Conservation (phyloP, 2,797 vertebrate genomes). For the Clarias fuscus region DNA sequence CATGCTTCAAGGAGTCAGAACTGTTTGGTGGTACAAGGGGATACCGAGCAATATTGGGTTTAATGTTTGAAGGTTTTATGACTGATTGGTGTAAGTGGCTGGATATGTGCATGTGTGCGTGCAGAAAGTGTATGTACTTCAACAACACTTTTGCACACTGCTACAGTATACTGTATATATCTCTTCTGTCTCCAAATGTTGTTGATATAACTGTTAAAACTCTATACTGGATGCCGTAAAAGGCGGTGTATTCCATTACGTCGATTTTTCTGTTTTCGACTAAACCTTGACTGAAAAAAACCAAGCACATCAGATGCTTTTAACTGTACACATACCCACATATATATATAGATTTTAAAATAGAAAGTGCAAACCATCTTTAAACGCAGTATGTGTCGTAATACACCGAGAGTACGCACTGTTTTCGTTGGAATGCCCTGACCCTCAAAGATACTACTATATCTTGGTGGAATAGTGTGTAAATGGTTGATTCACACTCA, state of each 20-base stretch:
- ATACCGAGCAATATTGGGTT: too few species aligned
- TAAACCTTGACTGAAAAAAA: background rate
- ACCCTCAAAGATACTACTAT: background rate
- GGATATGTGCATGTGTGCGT: background rate
- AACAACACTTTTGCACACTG: background rate
- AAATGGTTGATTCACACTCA: constrained; percentile 46
- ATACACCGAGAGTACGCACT: background rate
- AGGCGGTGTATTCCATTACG: background rate
- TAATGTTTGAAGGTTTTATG: too few species aligned
- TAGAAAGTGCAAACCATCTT: background rate
- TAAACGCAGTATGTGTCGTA: background rate
- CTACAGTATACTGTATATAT: background rate
- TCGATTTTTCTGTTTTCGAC: background rate
- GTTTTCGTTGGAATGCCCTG: background rate
- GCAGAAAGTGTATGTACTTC: background rate
- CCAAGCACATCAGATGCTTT: background rate
- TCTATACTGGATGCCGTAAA: background rate
- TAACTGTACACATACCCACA: background rate
- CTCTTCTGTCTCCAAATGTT: background rate
- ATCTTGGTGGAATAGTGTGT: constrained; percentile 33
- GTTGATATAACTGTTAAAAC: background rate
- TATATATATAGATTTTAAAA: background rate
- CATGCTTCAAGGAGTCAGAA: too few species aligned
- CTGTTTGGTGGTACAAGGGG: too few species aligned
- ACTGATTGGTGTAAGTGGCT: background rate